Base-by-base conservation (phyloP, 1,140 invertebrate species). In the Drosophila auraria region DNA sequence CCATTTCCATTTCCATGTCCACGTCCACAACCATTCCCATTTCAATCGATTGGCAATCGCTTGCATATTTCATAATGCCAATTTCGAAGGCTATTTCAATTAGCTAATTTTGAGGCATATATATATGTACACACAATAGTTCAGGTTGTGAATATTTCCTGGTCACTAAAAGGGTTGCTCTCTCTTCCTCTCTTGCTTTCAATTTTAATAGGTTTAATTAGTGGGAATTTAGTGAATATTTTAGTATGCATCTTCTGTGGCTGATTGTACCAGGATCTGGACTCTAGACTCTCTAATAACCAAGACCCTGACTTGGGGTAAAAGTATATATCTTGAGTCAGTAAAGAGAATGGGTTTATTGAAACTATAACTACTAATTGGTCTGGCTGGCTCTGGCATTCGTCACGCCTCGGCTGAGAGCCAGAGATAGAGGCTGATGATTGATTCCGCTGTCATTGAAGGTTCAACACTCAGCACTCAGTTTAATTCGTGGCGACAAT, bases 341-440 rank as follows among this genome's bases (percentile, higher is more conserved):
- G 15, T 25, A 17, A 44, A 64, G 33, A 56, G 53, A 56, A 38
- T 38, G 53, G 36, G 3, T 64, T 68, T 72, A 77, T 75, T 78
- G 66, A 65, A 73, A 61, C 62, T 78, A 82, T 64, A 62, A 50
- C 58, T 69, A 83, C 77, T 83, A 84, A 83, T 84, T 83, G 82
- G 66, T 72, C 49, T 75, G 51, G 33, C 66, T 75, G 77, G 47
- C 33, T 53, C 25, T 17, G 57, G 8, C 49, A 80, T 72, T 80
- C 53, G 80, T 83, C 74, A 66, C 47, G 33, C 76, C 50, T 45
- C 45, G 12, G 30, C 20, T 11, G 33, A 4, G n/a, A 12, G 20
- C 36, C 9, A 50, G 8, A 57, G 8, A 71, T 50, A 51, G 20
- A 72, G 44, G 9, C 61, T 45, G 66, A 65, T 54, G 61, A 65